phyloP scores from a whole-genome alignment of 2,113 vertebrate species.

The Zapus hudsonius region DNA sequence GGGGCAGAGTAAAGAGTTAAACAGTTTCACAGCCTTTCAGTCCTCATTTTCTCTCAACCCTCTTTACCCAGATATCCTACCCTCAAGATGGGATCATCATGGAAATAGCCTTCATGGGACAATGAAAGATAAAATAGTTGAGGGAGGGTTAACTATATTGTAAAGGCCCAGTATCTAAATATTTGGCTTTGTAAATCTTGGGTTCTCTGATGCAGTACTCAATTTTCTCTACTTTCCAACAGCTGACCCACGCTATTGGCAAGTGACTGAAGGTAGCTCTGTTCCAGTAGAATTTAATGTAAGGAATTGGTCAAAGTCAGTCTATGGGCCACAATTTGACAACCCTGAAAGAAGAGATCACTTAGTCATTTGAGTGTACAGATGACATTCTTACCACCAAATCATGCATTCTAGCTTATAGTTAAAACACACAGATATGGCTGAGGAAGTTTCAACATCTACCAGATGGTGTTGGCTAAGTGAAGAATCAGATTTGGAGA shows the following conservation, averaged over 20 bases:
- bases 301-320: background rate
- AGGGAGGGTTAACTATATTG: no score
- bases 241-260: rapidly evolving
- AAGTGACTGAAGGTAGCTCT: background rate
- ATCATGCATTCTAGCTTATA: background rate
- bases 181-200: background rate
- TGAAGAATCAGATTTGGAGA: constrained; percentile 24
- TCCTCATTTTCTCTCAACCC: background rate
- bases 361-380: background rate
- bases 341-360: background rate
- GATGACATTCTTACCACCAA: background rate
- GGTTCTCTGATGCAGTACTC: background rate
- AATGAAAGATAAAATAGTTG: background rate
- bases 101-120: background rate
- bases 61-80: background rate
- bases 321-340: background rate
- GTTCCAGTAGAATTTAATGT: background rate
- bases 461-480: constrained; percentile 29
- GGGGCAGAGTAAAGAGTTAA: background rate
- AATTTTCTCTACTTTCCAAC: rapidly evolving
- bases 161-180: background rate
- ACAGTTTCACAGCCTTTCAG: background rate
- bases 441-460: background rate
- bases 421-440: background rate
- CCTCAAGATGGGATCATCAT: background rate